phyloP scores from a whole-genome alignment of 2,797 vertebrate species.

The Luscinia megarhynchos region DNA sequence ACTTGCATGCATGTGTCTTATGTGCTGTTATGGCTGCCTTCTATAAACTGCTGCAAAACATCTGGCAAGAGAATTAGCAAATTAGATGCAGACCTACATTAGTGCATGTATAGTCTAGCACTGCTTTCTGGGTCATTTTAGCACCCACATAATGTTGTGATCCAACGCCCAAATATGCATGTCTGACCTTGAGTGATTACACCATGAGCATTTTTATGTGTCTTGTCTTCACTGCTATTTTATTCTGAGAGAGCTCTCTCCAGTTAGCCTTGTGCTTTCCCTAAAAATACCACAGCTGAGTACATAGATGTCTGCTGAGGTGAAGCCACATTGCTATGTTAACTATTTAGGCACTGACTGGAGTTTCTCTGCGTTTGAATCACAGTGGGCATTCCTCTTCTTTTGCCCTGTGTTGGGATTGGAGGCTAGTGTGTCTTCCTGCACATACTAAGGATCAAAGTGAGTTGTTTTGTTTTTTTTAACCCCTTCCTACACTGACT shows the following conservation, averaged over 20 bases:
- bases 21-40: not conserved
- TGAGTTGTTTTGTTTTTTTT: not conserved
- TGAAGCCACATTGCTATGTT: not conserved
- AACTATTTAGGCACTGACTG: not conserved
- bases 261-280: not conserved
- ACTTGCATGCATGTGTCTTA: fast-evolving
- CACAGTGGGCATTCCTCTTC: fast-evolving
- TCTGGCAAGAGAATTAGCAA: not conserved
- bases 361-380: not conserved
- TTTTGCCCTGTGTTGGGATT: not conserved
- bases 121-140: not conserved
- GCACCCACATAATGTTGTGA: not conserved
- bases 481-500: not conserved
- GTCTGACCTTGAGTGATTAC: not conserved
- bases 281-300: not conserved
- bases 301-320: not conserved
- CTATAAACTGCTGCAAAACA: not conserved
- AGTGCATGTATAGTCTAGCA: not conserved
- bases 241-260: not conserved
- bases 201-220: not conserved
- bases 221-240: not conserved
- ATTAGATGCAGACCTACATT: not conserved
- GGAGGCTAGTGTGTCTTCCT: not conserved
- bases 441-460: not conserved
- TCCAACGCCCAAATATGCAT: not conserved